Conservation (phyloP, 2,113 vertebrate species). For the Melospiza georgiana region DNA sequence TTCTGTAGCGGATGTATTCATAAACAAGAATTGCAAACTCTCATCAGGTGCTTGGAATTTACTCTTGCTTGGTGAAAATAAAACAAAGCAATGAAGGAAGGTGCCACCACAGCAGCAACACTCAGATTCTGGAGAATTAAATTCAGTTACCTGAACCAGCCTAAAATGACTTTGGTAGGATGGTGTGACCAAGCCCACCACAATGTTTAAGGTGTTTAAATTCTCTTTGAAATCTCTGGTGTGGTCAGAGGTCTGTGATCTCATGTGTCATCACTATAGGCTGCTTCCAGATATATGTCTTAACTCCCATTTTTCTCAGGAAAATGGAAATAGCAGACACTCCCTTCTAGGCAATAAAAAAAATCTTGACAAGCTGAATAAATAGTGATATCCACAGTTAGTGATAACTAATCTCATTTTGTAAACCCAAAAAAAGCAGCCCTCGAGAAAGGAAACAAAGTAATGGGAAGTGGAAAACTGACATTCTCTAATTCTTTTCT, state of each 20-base stretch:
- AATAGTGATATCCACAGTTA: constrained; percentile 42
- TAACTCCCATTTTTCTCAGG: constrained; percentile 23
- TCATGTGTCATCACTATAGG: neutral
- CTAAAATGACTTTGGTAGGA: neutral
- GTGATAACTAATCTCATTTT: neutral
- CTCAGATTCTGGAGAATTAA: neutral
- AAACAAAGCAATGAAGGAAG: neutral
- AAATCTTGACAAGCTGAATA: constrained; percentile 54
- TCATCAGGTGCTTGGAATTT: neutral
- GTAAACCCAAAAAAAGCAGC: neutral
- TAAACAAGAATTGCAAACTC: neutral
- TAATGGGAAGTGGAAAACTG: neutral
- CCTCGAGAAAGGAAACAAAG: neutral
- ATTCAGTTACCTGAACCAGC: neutral
- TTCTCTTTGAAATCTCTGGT: neutral
- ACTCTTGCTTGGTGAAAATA: neutral
- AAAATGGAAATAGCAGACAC: constrained; percentile 46
- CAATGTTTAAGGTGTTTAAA: neutral
- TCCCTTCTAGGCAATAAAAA: constrained; percentile 39
- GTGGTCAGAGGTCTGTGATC: neutral
- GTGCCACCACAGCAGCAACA: neutral
- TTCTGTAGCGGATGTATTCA: neutral
- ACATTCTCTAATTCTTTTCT: neutral
- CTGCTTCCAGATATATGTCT: constrained; percentile 11
- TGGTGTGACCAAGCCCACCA: neutral